Evolutionary conservation across 2,888 invertebrate genomes (phyloP), one percentile per base, ranked within the genome.

Genomic region (Ophioninae sp.): DNA sequence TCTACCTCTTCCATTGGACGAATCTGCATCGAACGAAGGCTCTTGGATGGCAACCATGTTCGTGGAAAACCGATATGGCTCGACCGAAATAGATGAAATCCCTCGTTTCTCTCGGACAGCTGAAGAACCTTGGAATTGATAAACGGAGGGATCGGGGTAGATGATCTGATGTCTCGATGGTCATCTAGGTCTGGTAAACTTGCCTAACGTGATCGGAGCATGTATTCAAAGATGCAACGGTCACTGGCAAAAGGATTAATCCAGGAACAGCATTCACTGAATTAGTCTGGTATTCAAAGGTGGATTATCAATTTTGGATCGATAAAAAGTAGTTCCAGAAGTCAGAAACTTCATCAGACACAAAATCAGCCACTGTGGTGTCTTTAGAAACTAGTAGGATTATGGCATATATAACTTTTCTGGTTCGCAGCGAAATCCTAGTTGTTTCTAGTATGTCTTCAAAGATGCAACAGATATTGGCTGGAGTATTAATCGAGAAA

Each of bases 21-120:
- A 79, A 75, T 75, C 82, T 70, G 56, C 79, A 41, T 75, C 74
- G 37, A 37, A 23, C 64, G 65, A 74, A 50, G 59, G 62, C 61
- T 21, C 61, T 68, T 10, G 76, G n/a, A 44, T 50, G 39, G 61
- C 21, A 68, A 39, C 44, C 68, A 50, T 50, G 61, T 50, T 61
- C 68, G 56, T 50, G 39, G 67, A 74, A 61, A 68, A 80, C 17
- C n/a, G 41, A 59, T n/a, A 41, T 44, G 30, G 59, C 30, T 67
- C 61, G 37, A 17, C 41, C 59, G 67, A 68, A 73, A 61, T 44
- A 61, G 50, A 70, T 62, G 56, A 59, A 56, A 70, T 70, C 56
- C 69, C 20, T 56, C n/a, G 56, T 41, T 41, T 41, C 41, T 41
- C 70, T 70, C 57, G 56, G 70, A 59, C n/a, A 23, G 57, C 37